phyloP scores from a whole-genome alignment of 1,140 invertebrate genomes.

The Leptestheria dahalacensis region DNA sequence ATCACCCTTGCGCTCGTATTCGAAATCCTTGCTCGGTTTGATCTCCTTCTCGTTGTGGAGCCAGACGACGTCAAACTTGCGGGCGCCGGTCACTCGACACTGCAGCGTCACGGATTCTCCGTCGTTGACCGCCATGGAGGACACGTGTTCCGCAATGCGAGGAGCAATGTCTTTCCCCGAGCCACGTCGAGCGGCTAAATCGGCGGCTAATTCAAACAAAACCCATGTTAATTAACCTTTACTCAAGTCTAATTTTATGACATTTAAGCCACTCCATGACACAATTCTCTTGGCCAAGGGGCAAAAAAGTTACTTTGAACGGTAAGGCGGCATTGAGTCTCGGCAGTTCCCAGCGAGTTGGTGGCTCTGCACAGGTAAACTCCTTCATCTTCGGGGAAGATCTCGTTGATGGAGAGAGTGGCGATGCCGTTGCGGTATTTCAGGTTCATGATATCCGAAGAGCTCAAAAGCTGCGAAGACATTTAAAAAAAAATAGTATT shows the following conservation, averaged over 20 bases:
- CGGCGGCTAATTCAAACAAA: constrained; percentile 37
- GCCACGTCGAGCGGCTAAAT: constrained; percentile 29
- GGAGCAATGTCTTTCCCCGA: constrained; percentile 54
- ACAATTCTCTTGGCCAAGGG: neutral
- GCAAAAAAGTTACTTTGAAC: constrained; percentile 53
- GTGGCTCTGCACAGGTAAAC: constrained; percentile 73
- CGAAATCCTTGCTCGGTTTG: constrained; percentile 89
- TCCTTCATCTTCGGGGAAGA: constrained; percentile 87
- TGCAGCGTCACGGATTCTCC: constrained; percentile 69
- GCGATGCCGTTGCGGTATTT: constrained; percentile 81
- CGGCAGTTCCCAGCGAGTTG: constrained; percentile 68
- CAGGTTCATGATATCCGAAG: constrained; percentile 70
- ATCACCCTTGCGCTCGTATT: constrained; percentile 77
- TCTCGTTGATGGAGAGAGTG: constrained; percentile 69
- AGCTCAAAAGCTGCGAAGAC: constrained; percentile 39
- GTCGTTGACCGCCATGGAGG: constrained; percentile 63
- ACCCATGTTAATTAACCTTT: too few species aligned
- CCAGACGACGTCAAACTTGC: constrained; percentile 86
- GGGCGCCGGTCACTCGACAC: constrained; percentile 66
- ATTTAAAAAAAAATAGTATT: constrained; percentile 18
- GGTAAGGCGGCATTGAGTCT: constrained; percentile 64
- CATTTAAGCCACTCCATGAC: neutral
- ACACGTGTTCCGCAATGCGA: constrained; percentile 65
- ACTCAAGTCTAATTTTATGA: neutral
- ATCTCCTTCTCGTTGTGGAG: constrained; percentile 93